These are phyloP conservation scores for Venustaconcha ellipsiformis DNA, from an alignment of 1,140 invertebrate species.

Conservation along the genomic window DNA sequence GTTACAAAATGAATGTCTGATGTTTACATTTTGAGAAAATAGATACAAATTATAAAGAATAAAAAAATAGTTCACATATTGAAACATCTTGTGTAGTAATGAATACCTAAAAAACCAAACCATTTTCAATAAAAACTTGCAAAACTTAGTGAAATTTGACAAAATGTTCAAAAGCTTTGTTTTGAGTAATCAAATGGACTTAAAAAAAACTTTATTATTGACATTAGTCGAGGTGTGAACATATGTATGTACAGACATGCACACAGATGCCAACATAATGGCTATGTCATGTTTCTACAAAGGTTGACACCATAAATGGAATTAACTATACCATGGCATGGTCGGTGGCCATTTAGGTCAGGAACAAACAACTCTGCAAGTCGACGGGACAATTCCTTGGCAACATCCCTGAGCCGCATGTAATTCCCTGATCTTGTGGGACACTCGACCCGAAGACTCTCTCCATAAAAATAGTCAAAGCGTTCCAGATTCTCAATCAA, in stretches of 20 bases:
- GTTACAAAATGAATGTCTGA: no score
- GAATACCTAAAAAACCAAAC: no score
- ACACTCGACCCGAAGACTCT: constrained; percentile 65
- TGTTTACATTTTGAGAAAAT: no score
- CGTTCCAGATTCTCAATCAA: constrained; percentile 65
- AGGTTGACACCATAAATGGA: background rate
- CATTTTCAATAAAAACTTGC: no score
- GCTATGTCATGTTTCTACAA: background rate
- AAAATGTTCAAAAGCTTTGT: background rate
- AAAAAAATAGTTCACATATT: no score
- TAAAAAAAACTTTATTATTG: background rate
- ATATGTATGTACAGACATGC: background rate
- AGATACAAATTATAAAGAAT: no score
- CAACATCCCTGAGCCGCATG: constrained; percentile 61
- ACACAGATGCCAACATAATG: no score
- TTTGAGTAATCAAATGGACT: background rate
- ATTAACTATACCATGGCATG: constrained; percentile 65
- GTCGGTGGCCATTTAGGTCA: constrained; percentile 56
- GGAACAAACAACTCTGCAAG: constrained; percentile 64
- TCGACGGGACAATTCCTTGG: constrained; percentile 55
- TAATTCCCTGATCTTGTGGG: constrained; percentile 61
- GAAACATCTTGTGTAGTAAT: no score
- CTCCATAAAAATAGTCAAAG: constrained; percentile 66
- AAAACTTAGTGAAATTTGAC: background rate
- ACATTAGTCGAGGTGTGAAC: background rate